Base-by-base conservation (phyloP, 1,140 invertebrate species). In the Drosophila grimshawi region DNA sequence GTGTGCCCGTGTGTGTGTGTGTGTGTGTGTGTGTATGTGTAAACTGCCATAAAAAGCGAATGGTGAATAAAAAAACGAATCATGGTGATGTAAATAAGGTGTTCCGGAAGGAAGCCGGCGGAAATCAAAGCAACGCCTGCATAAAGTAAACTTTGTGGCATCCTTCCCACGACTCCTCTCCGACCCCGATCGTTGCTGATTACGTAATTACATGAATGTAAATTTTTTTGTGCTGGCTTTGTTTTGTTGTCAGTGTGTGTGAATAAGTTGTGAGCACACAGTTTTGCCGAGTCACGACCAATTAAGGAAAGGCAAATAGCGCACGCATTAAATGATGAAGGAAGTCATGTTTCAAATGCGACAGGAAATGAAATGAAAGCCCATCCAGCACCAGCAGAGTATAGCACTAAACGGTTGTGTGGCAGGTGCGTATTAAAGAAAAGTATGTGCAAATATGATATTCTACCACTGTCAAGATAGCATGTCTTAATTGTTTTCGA, bases 151-250 rank as follows among this genome's bases (percentile, higher is more conserved):
- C 46, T 63, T 64, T 41, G 64, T 35, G 46, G 39, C 56, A 52
- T 75, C 66, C 72, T 70, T 64, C 53, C 8, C 33, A n/a, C 6
- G 53, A 4, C 55, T 1, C 3, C 19, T 19, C 5, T 0, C 41
- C 5, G 5, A 29, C 1, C 32, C 55, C 53, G 30, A 35, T 33
- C 29, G 59, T 19, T 57, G 55, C 52, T 86, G 76, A 81, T 81
- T 86, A 76, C 76, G 82, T 81, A 81, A 86, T 86, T 76, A 86
- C 49, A 67, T 43, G 57, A 81, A 86, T 76, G 68, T 69, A 79
- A 57, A 79, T 86, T 69, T 69, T 76, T 69, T 76, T 66, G 48
- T 45, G 67, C 51, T 57, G 27, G 41, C 64, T 68, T 56, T 59
- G 72, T 70, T 75, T 56, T 69, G 69, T 43, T 68, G 48, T 37